Evolutionary conservation across 2,113 vertebrate species (phyloP).

Genomic region (Sturnira hondurensis): DNA sequence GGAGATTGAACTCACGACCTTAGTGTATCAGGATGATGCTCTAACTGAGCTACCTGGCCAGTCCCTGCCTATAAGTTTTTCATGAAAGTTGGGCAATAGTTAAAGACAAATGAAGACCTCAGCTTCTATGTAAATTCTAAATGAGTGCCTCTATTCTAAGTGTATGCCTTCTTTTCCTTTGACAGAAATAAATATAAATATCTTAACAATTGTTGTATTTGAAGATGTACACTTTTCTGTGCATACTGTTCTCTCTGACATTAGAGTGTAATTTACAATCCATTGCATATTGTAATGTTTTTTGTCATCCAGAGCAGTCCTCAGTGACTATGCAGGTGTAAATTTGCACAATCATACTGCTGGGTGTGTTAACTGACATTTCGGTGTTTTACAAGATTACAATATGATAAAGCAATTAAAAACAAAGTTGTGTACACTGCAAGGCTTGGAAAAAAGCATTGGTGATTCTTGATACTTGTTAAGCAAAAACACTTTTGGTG

Average conservation of each 20-base stretch:
- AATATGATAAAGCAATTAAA: neutral
- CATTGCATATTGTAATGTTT: neutral
- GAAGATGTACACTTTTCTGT: neutral
- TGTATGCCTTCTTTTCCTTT: neutral
- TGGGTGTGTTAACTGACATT: neutral
- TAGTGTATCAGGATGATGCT: too few relatives aligned
- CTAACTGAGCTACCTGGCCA: too few relatives aligned
- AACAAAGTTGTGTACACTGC: neutral
- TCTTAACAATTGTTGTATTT: neutral
- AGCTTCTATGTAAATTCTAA: conserved; percentile 17
- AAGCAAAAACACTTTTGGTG: neutral
- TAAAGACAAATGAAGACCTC: conserved; percentile 8
- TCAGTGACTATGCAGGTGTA: neutral
- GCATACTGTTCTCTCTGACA: neutral
- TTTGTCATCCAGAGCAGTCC: neutral
- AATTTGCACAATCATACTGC: neutral
- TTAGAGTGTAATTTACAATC: neutral
- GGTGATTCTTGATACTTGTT: neutral
- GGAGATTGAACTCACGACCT: too few relatives aligned
- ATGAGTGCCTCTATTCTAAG: neutral
- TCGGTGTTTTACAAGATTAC: neutral
- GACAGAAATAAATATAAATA: neutral
- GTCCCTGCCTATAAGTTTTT: neutral
- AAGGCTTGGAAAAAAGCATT: neutral
- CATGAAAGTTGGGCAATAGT: conserved; percentile 3